Evolutionary conservation across 2,797 vertebrate genomes (phyloP).

Genomic region (Labroides dimidiatus): DNA sequence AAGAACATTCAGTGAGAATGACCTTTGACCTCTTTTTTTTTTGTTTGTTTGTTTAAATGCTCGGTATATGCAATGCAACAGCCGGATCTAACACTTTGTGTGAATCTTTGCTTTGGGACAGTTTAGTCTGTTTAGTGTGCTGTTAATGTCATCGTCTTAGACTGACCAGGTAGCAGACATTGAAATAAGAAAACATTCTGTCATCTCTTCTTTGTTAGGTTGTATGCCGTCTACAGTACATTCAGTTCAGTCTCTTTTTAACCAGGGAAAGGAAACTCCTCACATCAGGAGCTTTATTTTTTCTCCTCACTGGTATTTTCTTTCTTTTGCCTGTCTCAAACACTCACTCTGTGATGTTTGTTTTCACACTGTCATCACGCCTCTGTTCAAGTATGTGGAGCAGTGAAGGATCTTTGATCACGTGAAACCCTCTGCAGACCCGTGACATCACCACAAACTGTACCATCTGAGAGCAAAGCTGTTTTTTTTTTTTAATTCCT

Average conservation of each 20-base stretch:
- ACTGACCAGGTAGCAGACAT: neutral
- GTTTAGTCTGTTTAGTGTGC: neutral
- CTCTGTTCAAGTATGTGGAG: neutral
- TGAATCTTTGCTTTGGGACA: too few relatives aligned
- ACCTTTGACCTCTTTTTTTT: too few relatives aligned
- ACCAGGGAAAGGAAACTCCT: neutral
- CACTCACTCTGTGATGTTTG: neutral
- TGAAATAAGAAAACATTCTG: neutral
- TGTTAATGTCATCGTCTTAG: neutral
- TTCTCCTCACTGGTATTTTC: neutral
- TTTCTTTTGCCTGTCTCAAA: neutral
- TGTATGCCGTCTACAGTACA: neutral
- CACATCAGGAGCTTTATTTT: neutral
- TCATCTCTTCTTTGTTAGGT: neutral
- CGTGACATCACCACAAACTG: conserved; percentile 17
- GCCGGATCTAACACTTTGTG: too few relatives aligned
- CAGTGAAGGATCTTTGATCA: neutral
- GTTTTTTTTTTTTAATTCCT: conserved; percentile 68
- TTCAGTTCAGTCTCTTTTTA: neutral
- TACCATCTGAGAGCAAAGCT: conserved; percentile 35
- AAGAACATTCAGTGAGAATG: too few relatives aligned
- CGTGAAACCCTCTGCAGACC: conserved; percentile 3
- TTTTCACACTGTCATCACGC: neutral
- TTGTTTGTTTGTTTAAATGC: too few relatives aligned
- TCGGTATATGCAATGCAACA: too few relatives aligned